Percentiles rank a stretch among this genome's conserved stretches.
Evolutionary conservation across 1,140 invertebrate genomes (phyloP).

Genomic region (Mycetomoellerius zeteki): DNA sequence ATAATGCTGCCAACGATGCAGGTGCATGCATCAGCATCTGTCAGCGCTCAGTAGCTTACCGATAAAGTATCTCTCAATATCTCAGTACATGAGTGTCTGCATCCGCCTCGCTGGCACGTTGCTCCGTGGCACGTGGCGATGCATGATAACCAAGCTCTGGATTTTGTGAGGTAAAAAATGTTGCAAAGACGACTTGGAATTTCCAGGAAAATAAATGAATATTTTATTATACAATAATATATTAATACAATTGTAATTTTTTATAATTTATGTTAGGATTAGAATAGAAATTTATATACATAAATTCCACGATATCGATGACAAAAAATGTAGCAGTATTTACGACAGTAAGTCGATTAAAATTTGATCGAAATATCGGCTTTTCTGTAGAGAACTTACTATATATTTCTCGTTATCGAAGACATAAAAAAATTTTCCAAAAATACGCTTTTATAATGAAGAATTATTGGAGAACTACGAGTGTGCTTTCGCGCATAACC

Average conservation of each 20-base stretch:
- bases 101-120: conserved; percentile 14
- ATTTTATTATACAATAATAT: background rate
- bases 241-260: background rate
- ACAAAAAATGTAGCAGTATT: background rate
- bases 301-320: conserved; percentile 5
- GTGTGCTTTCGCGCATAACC: conserved; percentile 16
- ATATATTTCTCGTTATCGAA: background rate
- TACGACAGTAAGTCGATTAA: conserved; percentile 9
- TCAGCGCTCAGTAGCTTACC: conserved; percentile 11
- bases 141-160: conserved; percentile 20
- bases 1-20: conserved; percentile 41
- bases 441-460: background rate
- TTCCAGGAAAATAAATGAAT: background rate
- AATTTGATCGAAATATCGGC: background rate
- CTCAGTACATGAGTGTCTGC: conserved; percentile 21
- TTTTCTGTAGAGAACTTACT: background rate
- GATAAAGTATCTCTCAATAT: conserved; percentile 55
- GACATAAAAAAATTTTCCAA: background rate
- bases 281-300: background rate
- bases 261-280: background rate
- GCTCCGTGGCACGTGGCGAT: conserved; percentile 22
- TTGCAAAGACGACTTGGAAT: background rate
- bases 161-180: background rate
- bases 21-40: conserved; percentile 58
- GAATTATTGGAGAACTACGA: conserved; percentile 25